Evolutionary conservation across 2,797 vertebrate species (phyloP).

Genomic region (Myiothlypis coronata): DNA sequence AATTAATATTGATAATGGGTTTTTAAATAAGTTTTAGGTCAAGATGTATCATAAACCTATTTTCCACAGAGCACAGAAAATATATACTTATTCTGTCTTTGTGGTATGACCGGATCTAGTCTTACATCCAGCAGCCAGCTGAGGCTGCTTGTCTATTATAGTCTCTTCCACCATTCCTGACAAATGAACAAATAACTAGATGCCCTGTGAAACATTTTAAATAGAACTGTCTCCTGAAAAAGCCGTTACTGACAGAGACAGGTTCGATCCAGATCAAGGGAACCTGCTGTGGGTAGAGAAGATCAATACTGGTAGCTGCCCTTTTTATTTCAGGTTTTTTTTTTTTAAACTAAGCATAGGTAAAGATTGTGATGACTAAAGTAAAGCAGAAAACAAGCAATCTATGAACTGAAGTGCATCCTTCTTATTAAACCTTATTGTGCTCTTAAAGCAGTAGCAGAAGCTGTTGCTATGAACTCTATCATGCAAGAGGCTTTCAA

Average conservation of each 20-base stretch:
- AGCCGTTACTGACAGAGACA: conserved; percentile 61
- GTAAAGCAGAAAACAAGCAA: conserved; percentile 48
- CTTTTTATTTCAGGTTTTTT: background rate
- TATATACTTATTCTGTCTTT: conserved; percentile 38
- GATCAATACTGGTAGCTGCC: conserved; percentile 26
- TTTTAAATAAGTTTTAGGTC: conserved; percentile 74
- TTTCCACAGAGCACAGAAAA: conserved; percentile 63
- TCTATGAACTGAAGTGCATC: conserved; percentile 6
- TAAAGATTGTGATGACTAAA: conserved; percentile 42
- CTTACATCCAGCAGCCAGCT: conserved; percentile 70
- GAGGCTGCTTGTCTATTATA: conserved; percentile 69
- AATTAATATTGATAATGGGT: conserved; percentile 71
- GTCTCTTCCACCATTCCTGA: conserved; percentile 63
- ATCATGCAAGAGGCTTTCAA: conserved; percentile 57
- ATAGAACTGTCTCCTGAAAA: conserved; percentile 67
- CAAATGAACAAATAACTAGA: conserved; percentile 71
- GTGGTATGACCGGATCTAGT: conserved; percentile 52
- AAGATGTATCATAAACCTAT: conserved; percentile 73
- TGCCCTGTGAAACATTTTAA: conserved; percentile 63
- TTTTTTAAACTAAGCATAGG: background rate
- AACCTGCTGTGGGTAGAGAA: conserved; percentile 13
- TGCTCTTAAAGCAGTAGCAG: conserved; percentile 8
- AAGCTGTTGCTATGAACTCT: conserved; percentile 35
- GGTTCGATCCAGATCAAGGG: conserved; percentile 55
- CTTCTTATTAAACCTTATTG: conserved; percentile 34